These are phyloP conservation scores for Cerceris rybyensis DNA, from an alignment of 2,888 invertebrate genomes.

Conservation along the genomic window DNA sequence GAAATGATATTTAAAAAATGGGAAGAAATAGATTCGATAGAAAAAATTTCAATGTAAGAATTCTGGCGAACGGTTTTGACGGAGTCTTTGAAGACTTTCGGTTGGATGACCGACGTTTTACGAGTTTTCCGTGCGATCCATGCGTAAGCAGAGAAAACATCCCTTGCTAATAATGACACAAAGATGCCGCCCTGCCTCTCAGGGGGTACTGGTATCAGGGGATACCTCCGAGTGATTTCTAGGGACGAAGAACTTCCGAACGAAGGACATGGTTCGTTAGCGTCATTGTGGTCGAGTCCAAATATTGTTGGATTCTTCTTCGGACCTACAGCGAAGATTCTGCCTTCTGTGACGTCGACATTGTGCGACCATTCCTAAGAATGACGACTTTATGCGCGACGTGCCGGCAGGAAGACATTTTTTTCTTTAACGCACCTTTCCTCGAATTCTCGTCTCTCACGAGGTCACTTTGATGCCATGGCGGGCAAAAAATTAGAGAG, in stretches of 20 bases:
- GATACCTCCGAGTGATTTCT: slow-evolving; percentile 49
- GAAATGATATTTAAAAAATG: too few relatives aligned
- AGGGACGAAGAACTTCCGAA: slow-evolving; percentile 65
- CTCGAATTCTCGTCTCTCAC: background rate
- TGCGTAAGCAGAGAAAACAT: slow-evolving; percentile 24
- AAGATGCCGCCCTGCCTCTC: slow-evolving; percentile 63
- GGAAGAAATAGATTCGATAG: too few relatives aligned
- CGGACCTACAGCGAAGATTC: slow-evolving; percentile 71
- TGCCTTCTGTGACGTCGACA: slow-evolving; percentile 40
- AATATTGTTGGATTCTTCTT: slow-evolving; percentile 70
- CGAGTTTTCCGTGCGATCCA: background rate
- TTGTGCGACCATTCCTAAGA: slow-evolving; percentile 33
- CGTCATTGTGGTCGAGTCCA: slow-evolving; percentile 71
- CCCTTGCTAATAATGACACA: slow-evolving; percentile 68
- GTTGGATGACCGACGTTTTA: background rate
- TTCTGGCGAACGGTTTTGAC: too few relatives aligned
- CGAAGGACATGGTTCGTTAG: slow-evolving; percentile 70
- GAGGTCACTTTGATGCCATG: background rate
- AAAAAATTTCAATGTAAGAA: background rate
- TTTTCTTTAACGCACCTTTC: background rate
- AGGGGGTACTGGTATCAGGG: slow-evolving; percentile 35
- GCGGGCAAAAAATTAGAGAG: background rate
- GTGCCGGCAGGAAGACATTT: background rate
- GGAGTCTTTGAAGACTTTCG: too few relatives aligned
- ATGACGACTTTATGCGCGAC: slow-evolving; percentile 58